A percentile compares a stretch with the other conserved stretches of the same genome.
Evolutionary conservation across 2,888 invertebrate genomes (phyloP).

Genomic region (Diaperis boleti): DNA sequence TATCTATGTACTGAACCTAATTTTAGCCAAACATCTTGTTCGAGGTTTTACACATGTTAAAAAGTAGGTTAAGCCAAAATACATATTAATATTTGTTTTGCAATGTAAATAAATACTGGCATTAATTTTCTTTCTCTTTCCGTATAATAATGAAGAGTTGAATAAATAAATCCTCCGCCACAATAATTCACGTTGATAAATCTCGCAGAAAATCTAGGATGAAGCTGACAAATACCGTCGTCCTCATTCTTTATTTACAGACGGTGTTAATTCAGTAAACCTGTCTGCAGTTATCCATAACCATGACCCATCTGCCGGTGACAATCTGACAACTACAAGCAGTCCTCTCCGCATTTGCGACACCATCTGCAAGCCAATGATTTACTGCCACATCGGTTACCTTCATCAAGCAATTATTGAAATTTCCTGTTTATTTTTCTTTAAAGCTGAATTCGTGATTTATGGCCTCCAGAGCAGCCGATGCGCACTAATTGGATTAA

Average conservation of each 20-base stretch:
- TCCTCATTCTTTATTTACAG: conserved; percentile 18
- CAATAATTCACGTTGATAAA: not conserved
- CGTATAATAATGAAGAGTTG: not conserved
- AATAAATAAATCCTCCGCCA: not conserved
- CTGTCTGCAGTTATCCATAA: conserved; percentile 34
- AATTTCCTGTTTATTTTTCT: conserved; percentile 34
- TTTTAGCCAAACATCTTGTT: too few species aligned
- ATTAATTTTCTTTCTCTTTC: not conserved
- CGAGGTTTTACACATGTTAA: too few species aligned
- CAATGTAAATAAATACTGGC: too few species aligned
- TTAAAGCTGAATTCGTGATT: conserved; percentile 22
- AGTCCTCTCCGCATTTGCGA: conserved; percentile 27
- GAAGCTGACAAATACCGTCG: not conserved
- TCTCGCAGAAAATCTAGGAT: not conserved
- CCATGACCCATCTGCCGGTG: conserved; percentile 26
- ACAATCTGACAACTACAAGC: conserved; percentile 36
- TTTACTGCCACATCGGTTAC: conserved; percentile 33
- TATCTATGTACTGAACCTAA: too few species aligned
- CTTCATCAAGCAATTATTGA: conserved; percentile 38
- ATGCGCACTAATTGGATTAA: conserved; percentile 22
- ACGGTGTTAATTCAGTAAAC: conserved; percentile 22
- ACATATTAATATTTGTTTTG: too few species aligned
- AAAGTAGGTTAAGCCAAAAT: too few species aligned
- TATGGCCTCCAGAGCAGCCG: not conserved
- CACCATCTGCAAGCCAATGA: conserved; percentile 38